Conservation (phyloP, 2,797 vertebrate genomes). For the Poecilia picta region DNA sequence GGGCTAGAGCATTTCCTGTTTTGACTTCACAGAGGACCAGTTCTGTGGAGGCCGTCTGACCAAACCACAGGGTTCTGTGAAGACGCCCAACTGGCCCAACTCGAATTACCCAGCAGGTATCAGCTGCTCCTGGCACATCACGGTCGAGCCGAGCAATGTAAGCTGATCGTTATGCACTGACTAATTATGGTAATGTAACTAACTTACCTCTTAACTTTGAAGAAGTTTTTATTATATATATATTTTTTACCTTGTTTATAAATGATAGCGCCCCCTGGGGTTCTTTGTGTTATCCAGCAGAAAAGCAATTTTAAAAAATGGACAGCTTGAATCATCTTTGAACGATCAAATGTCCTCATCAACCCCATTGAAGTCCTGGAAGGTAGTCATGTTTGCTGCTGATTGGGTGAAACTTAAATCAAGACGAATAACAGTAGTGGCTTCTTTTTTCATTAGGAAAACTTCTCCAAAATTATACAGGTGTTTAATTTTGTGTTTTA, state of each 20-base stretch:
- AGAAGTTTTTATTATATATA: not conserved
- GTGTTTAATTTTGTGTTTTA: not conserved
- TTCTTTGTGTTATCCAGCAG: not conserved
- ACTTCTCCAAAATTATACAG: not conserved
- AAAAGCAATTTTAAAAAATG: not conserved
- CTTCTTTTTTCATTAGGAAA: not conserved
- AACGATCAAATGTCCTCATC: not conserved
- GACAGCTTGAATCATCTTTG: not conserved
- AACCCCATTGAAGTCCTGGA: not conserved
- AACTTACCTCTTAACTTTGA: not conserved
- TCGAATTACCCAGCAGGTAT: constrained; percentile 90
- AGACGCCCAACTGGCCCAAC: constrained; percentile 93
- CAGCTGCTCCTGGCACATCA: constrained; percentile 95
- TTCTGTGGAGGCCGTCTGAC: constrained; percentile 91
- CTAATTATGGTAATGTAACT: not conserved
- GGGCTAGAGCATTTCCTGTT: not conserved
- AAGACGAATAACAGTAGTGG: not conserved
- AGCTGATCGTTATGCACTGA: constrained; percentile 30
- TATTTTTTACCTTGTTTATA: not conserved
- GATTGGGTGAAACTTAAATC: not conserved
- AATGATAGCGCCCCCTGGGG: not conserved
- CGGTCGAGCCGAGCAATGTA: constrained; percentile 86
- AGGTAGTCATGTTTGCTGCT: not conserved
- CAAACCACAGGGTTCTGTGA: constrained; percentile 87
- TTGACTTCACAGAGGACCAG: constrained; percentile 82